A percentile compares a stretch with the other conserved stretches of the same genome.
Conservation (phyloP, 2,888 invertebrate species). For the Germaria angustata region DNA sequence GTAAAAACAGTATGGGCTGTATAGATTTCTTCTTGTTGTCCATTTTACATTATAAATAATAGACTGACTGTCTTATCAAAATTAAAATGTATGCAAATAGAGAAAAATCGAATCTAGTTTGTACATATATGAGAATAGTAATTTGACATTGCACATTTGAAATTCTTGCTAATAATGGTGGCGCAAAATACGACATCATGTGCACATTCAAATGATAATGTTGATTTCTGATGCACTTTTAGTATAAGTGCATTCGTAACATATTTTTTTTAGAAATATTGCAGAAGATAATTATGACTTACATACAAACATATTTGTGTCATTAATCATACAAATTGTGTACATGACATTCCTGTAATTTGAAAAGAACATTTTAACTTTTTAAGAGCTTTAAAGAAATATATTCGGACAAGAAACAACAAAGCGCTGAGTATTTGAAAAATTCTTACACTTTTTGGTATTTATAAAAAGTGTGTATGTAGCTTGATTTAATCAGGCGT, state of each 20-base stretch:
- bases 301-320: too few species aligned
- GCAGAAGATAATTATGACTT: constrained; percentile 8
- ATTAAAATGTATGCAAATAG: not conserved
- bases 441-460: not conserved
- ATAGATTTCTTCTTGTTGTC: not conserved
- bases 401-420: not conserved
- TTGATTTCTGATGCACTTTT: constrained; percentile 11
- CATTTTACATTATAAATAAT: not conserved
- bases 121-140: too few species aligned
- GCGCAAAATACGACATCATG: constrained; percentile 3
- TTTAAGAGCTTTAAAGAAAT: not conserved
- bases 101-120: constrained; percentile 18
- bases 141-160: constrained; percentile 22
- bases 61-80: not conserved
- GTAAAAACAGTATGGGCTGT: too few species aligned
- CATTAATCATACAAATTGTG: constrained; percentile 30
- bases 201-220: constrained; percentile 9
- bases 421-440: not conserved
- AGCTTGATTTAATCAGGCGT: too few species aligned
- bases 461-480: too few species aligned
- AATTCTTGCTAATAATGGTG: constrained; percentile 14
- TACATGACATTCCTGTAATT: constrained; percentile 2
- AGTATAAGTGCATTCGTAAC: constrained; percentile 9
- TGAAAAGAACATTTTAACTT: not conserved
- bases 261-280: not conserved